A percentile compares a stretch with the other conserved stretches of the same genome.
Evolutionary conservation across 1,140 invertebrate genomes (phyloP).

Genomic region (Aricia agestis): DNA sequence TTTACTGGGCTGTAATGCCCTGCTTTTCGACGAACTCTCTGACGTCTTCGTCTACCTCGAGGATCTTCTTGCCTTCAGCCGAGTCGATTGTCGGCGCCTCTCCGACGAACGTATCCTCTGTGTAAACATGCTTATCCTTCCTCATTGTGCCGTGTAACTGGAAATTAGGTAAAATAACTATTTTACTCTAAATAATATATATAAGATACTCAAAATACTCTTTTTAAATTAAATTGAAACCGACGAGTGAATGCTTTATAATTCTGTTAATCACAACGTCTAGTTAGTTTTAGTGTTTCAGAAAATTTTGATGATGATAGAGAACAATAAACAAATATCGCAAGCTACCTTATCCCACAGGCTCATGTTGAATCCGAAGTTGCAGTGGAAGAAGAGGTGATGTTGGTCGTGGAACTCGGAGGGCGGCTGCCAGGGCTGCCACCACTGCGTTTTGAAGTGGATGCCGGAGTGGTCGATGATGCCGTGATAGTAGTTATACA

Average conservation of each 20-base stretch:
- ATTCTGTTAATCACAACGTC: no score
- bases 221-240: no score
- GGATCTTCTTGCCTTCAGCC: conserved; percentile 42
- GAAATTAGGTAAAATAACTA: neutral
- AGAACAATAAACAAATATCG: neutral
- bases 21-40: conserved; percentile 35
- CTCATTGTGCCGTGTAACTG: conserved; percentile 81
- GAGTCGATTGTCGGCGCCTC: conserved; percentile 44
- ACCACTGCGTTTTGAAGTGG: conserved; percentile 84
- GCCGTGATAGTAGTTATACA: conserved; percentile 85
- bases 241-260: no score
- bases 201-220: no score
- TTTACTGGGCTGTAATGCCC: conserved; percentile 26
- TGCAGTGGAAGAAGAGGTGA: conserved; percentile 87
- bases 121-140: conserved; percentile 80
- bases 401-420: conserved; percentile 87
- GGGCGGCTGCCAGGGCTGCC: conserved; percentile 86
- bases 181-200: no score
- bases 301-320: no score
- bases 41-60: conserved; percentile 43
- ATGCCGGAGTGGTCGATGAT: conserved; percentile 87
- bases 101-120: conserved; percentile 79
- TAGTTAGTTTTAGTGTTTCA: no score
- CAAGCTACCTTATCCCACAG: conserved; percentile 80
- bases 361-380: conserved; percentile 84